Evolutionary conservation across 2,888 invertebrate genomes (phyloP).

Genomic region (Zaprionus bogoriensis): DNA sequence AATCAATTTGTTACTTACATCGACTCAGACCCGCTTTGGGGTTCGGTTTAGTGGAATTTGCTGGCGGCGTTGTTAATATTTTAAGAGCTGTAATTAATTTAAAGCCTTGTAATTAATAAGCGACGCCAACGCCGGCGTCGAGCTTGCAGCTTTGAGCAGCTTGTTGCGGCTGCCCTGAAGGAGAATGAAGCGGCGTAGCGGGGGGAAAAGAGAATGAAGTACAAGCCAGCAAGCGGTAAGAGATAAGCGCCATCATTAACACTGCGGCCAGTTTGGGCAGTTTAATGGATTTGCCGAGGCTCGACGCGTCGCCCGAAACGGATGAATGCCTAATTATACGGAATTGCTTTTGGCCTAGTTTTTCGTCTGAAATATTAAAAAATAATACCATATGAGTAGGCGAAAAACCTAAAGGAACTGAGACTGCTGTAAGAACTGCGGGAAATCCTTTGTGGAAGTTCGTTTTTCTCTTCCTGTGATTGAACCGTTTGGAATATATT

Average conservation of each 20-base stretch:
- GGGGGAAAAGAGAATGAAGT: neutral
- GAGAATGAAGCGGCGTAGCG: neutral
- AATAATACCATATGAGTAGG: too few relatives aligned
- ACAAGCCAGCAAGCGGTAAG: constrained; percentile 24
- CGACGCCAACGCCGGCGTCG: constrained; percentile 53
- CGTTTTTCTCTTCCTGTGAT: too few relatives aligned
- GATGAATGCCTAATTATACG: neutral
- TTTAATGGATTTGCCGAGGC: constrained; percentile 49
- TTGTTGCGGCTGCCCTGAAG: constrained; percentile 16
- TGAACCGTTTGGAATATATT: too few relatives aligned
- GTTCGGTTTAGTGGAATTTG: constrained; percentile 25
- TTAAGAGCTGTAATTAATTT: constrained; percentile 74
- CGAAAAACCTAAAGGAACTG: too few relatives aligned
- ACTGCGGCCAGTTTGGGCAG: constrained; percentile 64
- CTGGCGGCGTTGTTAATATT: constrained; percentile 63
- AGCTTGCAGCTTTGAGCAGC: neutral
- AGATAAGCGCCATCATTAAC: constrained; percentile 74
- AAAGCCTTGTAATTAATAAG: constrained; percentile 76
- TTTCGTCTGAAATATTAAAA: too few relatives aligned
- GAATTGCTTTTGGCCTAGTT: neutral
- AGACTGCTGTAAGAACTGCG: too few relatives aligned
- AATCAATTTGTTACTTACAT: constrained; percentile 52
- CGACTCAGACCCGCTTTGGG: constrained; percentile 9
- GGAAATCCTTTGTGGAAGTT: too few relatives aligned
- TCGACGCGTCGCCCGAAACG: neutral